Percentiles rank a stretch among this genome's conserved stretches.
Conservation (phyloP, 2,113 vertebrate species). For the Leptobrachium leishanense region DNA sequence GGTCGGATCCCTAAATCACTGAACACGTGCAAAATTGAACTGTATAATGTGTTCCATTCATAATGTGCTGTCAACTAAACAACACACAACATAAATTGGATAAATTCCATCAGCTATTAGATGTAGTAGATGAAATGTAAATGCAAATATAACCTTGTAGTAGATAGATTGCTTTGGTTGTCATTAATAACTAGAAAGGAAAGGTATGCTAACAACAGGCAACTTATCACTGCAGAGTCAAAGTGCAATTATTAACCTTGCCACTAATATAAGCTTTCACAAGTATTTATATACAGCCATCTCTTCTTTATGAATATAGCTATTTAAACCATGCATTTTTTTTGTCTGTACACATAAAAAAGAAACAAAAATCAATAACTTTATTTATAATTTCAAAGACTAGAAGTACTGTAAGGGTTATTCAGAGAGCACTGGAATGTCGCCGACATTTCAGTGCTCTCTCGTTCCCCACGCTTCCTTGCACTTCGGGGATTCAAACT, state of each 20-base stretch:
- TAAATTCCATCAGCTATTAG: conserved; percentile 21
- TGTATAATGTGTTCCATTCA: conserved; percentile 23
- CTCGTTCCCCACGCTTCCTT: no score
- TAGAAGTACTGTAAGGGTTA: no score
- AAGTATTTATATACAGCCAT: not conserved
- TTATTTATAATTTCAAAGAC: no score
- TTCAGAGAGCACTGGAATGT: no score
- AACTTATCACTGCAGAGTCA: not conserved
- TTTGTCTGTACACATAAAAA: not conserved
- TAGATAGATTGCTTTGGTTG: conserved; percentile 10
- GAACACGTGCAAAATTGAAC: conserved; percentile 1
- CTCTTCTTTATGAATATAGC: not conserved
- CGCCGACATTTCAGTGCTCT: no score
- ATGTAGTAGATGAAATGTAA: conserved; percentile 25
- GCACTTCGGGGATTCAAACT: no score
- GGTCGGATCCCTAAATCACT: conserved; percentile 15
- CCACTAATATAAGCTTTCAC: not conserved
- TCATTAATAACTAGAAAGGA: not conserved
- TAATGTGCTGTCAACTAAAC: conserved; percentile 14
- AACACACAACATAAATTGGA: conserved; percentile 22
- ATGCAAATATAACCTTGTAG: conserved; percentile 24
- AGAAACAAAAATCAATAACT: not conserved
- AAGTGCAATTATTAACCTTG: conserved; percentile 3
- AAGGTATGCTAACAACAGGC: not conserved
- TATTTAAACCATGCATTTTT: not conserved